Conservation (phyloP, 2,113 vertebrate species). For the Triplophysa rosa region DNA sequence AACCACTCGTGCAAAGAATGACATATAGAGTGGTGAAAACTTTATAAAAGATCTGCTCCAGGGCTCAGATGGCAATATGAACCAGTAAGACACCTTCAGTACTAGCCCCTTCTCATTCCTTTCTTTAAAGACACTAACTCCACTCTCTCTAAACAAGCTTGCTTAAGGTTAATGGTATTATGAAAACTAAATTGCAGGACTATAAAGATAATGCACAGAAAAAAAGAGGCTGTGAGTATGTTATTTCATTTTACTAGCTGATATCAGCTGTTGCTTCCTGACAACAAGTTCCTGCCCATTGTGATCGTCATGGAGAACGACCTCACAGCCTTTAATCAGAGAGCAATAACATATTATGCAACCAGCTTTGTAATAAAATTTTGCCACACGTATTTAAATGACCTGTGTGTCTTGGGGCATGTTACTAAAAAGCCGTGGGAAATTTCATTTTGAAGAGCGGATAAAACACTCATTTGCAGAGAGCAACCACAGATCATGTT, state of each 20-base stretch:
- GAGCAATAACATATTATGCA: slow-evolving; percentile 12
- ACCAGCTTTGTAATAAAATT: neutral
- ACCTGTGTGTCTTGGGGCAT: neutral
- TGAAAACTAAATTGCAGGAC: neutral
- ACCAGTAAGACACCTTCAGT: no score
- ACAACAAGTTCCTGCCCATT: slow-evolving; percentile 50
- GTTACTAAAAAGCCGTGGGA: neutral
- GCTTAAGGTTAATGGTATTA: neutral
- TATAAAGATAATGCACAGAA: neutral
- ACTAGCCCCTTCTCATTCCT: no score
- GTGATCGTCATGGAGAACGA: slow-evolving; percentile 1
- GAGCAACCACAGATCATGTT: neutral
- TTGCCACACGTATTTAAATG: neutral
- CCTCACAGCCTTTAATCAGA: neutral
- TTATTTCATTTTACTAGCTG: neutral
- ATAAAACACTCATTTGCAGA: no score
- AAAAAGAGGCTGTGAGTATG: neutral
- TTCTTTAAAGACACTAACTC: no score
- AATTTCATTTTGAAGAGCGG: neutral
- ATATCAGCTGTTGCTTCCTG: slow-evolving; percentile 54
- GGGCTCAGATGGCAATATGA: no score
- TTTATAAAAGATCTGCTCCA: no score
- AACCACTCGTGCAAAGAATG: no score
- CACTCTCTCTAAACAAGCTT: neutral
- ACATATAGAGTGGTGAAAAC: no score